Evolutionary conservation across 2,797 vertebrate genomes (phyloP), one percentile per base, ranked within the genome.

Genomic region (Sebastes kiyomatsui): DNA sequence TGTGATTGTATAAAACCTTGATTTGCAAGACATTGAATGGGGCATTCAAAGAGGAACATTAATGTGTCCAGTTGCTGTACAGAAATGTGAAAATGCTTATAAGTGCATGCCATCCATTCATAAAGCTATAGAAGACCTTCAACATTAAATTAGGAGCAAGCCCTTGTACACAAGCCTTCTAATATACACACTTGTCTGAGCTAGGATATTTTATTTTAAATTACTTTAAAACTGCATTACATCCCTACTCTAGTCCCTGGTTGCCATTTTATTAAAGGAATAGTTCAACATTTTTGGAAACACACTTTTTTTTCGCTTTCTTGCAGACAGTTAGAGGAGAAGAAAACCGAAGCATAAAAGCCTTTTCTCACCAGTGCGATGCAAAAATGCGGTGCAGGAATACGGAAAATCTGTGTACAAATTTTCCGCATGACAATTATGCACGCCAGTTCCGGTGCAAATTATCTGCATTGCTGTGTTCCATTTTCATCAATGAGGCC

Each of bases 401-500:
- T 49, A 49, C 46, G 46, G 46, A 8, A 49, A 42, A 42, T 42
- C 38, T 42, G 38, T 6, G 38, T 6, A 0, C 14, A 42, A 16
- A 20, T 46, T 18, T 46, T 18, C 6, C 42, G 0, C 42, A 4
- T 46, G 16, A 46, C 42, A 0, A 49, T 0, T 8, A 49, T 49
- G 46, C 3, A 8, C 46, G 1, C 42, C 16, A 18, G 42, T 46
- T 46, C 42, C 3, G 42, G 42, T 46, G 42, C 42, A 46, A 46
- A 46, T 46, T 18, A 46, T 46, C 42, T 2, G 42, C 16, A 49
- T 20, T 49, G 16, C 18, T 49, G 46, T 49, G 46, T 49, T 46
- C 42, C 6, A 46, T 7, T 46, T 46, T 1, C 1, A 3, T 46
- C 42, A 46, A 7, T 46, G 42, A 46, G 42, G 42, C 42, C 42